phyloP scores from a whole-genome alignment of 2,113 vertebrate genomes.

The Amia ocellicauda region DNA sequence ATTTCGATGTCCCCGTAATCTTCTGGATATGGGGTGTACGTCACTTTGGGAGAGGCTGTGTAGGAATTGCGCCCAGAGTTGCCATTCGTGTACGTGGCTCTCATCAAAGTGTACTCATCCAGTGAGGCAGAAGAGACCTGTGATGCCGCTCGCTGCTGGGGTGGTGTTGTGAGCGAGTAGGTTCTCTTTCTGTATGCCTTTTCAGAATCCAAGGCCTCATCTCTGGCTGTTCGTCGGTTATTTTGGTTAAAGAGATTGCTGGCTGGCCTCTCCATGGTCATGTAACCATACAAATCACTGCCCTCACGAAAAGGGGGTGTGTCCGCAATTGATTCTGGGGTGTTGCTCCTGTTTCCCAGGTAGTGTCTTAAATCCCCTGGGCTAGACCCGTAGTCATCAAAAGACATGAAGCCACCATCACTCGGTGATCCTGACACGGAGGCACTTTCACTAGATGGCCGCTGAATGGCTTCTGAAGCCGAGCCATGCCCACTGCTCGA shows the following conservation, averaged over 20 bases:
- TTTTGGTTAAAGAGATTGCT: slow-evolving; percentile 37
- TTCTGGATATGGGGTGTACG: slow-evolving; percentile 75
- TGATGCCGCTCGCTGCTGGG: slow-evolving; percentile 73
- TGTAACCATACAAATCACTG: slow-evolving; percentile 78
- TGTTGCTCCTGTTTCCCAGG: slow-evolving; percentile 77
- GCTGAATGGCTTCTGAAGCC: slow-evolving; percentile 71
- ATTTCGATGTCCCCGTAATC: slow-evolving; percentile 85
- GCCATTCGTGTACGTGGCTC: slow-evolving; percentile 75
- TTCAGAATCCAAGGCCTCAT: slow-evolving; percentile 59
- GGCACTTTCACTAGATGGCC: slow-evolving; percentile 83
- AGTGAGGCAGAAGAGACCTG: slow-evolving; percentile 88
- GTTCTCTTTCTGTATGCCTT: slow-evolving; percentile 83
- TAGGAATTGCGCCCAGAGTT: slow-evolving; percentile 70
- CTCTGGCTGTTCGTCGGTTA: slow-evolving; percentile 18
- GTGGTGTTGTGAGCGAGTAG: slow-evolving; percentile 85
- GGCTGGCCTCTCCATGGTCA: slow-evolving; percentile 82
- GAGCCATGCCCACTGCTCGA: slow-evolving; percentile 75
- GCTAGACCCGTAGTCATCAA: slow-evolving; percentile 90
- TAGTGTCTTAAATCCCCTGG: slow-evolving; percentile 73
- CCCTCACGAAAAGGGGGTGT: slow-evolving; percentile 76
- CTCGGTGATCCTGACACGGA: slow-evolving; percentile 89
- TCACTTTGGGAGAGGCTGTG: slow-evolving; percentile 75
- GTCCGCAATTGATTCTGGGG: slow-evolving; percentile 82
- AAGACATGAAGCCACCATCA: slow-evolving; percentile 87
- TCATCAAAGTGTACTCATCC: slow-evolving; percentile 92